Conservation (phyloP, 2,888 invertebrate species). For the Amphiduros pacificus region DNA sequence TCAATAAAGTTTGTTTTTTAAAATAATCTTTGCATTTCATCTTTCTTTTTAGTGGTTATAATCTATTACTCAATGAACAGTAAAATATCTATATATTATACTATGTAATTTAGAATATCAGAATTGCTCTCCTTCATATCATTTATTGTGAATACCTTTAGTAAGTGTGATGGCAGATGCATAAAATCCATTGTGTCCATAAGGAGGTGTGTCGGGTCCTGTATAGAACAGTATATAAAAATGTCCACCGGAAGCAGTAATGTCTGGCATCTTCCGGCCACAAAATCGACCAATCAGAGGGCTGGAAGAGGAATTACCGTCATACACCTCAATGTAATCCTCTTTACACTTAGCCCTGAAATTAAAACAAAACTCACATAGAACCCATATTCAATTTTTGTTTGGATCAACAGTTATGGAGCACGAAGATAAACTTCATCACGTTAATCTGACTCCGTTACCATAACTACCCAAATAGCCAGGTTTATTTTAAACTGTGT, state of each 20-base stretch:
- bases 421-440: too few relatives aligned
- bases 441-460: too few relatives aligned
- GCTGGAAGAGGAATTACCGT: conserved; percentile 15
- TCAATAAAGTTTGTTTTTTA: too few relatives aligned
- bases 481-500: too few relatives aligned
- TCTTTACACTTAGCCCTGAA: conserved; percentile 22
- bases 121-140: too few relatives aligned
- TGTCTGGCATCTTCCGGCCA: conserved; percentile 16
- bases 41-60: too few relatives aligned
- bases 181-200: conserved; percentile 20
- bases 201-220: conserved; percentile 22
- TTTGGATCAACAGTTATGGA: not conserved
- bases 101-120: too few relatives aligned
- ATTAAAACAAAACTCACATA: not conserved
- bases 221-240: conserved; percentile 22
- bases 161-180: conserved; percentile 19
- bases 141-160: too few relatives aligned
- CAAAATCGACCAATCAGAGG: conserved; percentile 25
- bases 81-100: too few relatives aligned
- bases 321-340: conserved; percentile 27
- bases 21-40: too few relatives aligned
- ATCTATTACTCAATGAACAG: too few relatives aligned
- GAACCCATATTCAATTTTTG: not conserved
- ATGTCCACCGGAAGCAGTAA: conserved; percentile 20
- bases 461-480: too few relatives aligned